Conservation (phyloP, 1,140 invertebrate species). For the Protaetia brevitarsis region DNA sequence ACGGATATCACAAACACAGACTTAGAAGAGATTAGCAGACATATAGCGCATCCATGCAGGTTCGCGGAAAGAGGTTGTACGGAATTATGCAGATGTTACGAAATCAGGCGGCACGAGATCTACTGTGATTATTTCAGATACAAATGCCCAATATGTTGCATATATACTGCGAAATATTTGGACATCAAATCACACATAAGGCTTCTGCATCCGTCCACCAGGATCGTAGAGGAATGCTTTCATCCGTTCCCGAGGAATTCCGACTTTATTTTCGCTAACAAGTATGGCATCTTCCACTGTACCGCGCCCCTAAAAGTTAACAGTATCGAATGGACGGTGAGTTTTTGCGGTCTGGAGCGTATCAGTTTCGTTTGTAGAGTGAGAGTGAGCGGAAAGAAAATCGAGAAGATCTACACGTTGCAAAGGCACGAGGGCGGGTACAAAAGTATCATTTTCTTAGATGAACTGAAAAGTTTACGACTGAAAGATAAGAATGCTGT, state of each 20-base stretch:
- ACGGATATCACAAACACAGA: conserved; percentile 37
- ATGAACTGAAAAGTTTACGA: conserved; percentile 36
- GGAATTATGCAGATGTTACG: conserved; percentile 32
- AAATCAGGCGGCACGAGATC: conserved; percentile 37
- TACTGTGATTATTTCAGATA: conserved; percentile 40
- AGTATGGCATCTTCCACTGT: conserved; percentile 40
- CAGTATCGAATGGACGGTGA: conserved; percentile 34
- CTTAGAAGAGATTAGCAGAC: conserved; percentile 35
- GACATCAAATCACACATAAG: conserved; percentile 35
- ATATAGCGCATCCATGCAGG: conserved; percentile 32
- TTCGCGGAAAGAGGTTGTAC: conserved; percentile 36
- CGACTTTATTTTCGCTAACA: conserved; percentile 38
- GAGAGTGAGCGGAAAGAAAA: conserved; percentile 36
- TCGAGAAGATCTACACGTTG: conserved; percentile 31
- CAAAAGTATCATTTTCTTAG: conserved; percentile 25
- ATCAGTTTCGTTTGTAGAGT: conserved; percentile 40
- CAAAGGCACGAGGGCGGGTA: conserved; percentile 33
- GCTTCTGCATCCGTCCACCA: conserved; percentile 38
- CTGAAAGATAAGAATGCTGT: conserved; percentile 41
- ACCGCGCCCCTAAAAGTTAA: conserved; percentile 26
- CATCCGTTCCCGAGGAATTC: conserved; percentile 34
- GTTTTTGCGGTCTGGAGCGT: conserved; percentile 37
- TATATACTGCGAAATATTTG: conserved; percentile 31
- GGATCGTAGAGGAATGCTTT: conserved; percentile 32
- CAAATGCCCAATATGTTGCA: conserved; percentile 35